Evolutionary conservation across 92 coral and sea anemone species (phyloP).

Genomic region (Virgularia gustaviana): DNA sequence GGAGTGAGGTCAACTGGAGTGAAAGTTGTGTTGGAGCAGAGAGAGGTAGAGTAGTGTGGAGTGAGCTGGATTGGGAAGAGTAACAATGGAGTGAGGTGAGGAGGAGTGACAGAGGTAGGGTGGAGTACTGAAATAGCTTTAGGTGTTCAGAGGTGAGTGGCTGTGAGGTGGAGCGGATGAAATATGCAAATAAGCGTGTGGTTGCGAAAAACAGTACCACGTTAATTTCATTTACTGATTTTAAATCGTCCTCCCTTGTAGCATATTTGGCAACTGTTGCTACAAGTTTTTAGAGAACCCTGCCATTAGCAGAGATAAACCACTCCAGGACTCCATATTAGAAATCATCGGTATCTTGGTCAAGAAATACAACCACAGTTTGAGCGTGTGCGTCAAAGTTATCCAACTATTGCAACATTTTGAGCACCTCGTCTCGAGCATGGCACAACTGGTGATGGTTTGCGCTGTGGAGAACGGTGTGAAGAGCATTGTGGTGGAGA

Average conservation of each 20-base stretch:
- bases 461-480: conserved; percentile 75
- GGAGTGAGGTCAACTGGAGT: not conserved
- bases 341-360: conserved; percentile 72
- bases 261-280: conserved; percentile 85
- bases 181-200: too few species aligned
- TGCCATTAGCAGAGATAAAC: conserved; percentile 56
- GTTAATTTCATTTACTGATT: too few species aligned
- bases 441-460: conserved; percentile 81
- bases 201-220: too few species aligned
- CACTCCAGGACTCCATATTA: conserved; percentile 67
- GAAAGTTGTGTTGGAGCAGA: not conserved
- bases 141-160: too few species aligned
- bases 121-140: too few species aligned
- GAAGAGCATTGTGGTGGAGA: conserved; percentile 74
- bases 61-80: too few species aligned
- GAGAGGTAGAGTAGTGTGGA: not conserved
- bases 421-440: conserved; percentile 85
- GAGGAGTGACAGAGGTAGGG: too few species aligned
- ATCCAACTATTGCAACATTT: conserved; percentile 88
- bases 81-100: too few species aligned
- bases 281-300: conserved; percentile 93
- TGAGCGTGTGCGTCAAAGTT: conserved; percentile 65
- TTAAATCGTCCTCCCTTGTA: not conserved
- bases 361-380: conserved; percentile 78
- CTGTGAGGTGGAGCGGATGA: too few species aligned